Conservation (phyloP, 1,140 invertebrate genomes). For the Heliconius hermathena region DNA sequence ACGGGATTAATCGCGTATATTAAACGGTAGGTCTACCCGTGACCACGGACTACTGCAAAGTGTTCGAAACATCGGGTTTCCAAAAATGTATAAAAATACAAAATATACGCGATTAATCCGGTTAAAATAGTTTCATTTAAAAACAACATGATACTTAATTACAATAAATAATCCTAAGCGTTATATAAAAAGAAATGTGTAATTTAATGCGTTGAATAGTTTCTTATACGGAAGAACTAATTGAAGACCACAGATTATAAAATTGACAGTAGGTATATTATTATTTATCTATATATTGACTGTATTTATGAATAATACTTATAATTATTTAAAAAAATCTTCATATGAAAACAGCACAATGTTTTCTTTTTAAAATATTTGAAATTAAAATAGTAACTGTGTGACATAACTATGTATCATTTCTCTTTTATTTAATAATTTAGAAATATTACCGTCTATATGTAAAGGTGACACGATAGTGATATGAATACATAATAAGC, state of each 20-base stretch:
- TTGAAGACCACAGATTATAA: conserved; percentile 35
- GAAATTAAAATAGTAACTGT: neutral
- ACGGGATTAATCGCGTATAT: no score
- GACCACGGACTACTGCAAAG: no score
- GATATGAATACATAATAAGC: conserved; percentile 18
- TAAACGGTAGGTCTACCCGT: no score
- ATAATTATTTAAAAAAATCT: neutral
- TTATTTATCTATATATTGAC: neutral
- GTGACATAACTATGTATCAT: neutral
- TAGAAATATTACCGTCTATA: neutral
- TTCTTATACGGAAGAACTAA: conserved; percentile 30
- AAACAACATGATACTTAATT: conserved; percentile 14
- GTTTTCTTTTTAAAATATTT: neutral
- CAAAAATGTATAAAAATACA: no score
- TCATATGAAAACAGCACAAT: conserved; percentile 13
- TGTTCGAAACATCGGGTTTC: no score
- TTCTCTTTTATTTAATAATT: neutral
- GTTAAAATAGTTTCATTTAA: no score
- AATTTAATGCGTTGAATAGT: conserved; percentile 10
- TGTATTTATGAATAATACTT: conserved; percentile 1
- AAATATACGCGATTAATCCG: no score
- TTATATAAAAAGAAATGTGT: neutral
- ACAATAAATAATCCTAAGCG: neutral
- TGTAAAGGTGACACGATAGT: conserved; percentile 2
- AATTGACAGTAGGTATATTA: conserved; percentile 39